phyloP scores from a whole-genome alignment of 2,113 vertebrate genomes.

The Labrus mixtus region DNA sequence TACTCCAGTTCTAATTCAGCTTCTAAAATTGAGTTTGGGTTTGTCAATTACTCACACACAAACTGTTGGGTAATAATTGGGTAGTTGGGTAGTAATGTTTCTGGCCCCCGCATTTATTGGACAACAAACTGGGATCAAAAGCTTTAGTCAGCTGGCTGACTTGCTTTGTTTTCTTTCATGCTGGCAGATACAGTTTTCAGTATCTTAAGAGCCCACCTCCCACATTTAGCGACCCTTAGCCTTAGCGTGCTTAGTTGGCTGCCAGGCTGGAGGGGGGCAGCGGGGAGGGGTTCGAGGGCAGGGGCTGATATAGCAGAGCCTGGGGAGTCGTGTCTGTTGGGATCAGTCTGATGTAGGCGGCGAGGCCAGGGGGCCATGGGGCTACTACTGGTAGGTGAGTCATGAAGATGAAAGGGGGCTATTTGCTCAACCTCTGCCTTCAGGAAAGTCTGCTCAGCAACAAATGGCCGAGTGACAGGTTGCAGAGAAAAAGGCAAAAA shows the following conservation, averaged over 20 bases:
- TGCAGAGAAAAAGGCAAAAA: not conserved
- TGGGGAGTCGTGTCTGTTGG: constrained; percentile 61
- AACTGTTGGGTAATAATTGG: constrained; percentile 19
- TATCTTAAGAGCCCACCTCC: constrained; percentile 26
- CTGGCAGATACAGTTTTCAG: constrained; percentile 29
- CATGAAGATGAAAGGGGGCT: constrained; percentile 52
- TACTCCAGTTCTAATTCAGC: not conserved
- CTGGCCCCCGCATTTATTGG: not conserved
- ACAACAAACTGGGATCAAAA: constrained; percentile 9
- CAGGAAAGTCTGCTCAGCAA: constrained; percentile 60
- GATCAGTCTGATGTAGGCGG: constrained; percentile 68
- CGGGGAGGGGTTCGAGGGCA: constrained; percentile 9
- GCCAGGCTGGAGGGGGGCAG: constrained; percentile 16
- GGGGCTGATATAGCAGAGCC: constrained; percentile 53
- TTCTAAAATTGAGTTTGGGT: too few species aligned
- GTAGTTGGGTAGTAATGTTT: constrained; percentile 19
- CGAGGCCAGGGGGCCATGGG: constrained; percentile 41
- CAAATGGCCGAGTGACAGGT: constrained; percentile 15
- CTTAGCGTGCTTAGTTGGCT: constrained; percentile 46
- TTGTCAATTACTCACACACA: constrained; percentile 27
- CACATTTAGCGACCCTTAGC: constrained; percentile 41
- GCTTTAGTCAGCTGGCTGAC: not conserved
- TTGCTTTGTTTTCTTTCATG: constrained; percentile 12
- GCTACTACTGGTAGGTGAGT: constrained; percentile 65
- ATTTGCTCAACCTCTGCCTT: constrained; percentile 57